Percentiles rank a stretch among this genome's conserved stretches.
Evolutionary conservation across 1,140 invertebrate species (phyloP).

Genomic region (Arion vulgaris): DNA sequence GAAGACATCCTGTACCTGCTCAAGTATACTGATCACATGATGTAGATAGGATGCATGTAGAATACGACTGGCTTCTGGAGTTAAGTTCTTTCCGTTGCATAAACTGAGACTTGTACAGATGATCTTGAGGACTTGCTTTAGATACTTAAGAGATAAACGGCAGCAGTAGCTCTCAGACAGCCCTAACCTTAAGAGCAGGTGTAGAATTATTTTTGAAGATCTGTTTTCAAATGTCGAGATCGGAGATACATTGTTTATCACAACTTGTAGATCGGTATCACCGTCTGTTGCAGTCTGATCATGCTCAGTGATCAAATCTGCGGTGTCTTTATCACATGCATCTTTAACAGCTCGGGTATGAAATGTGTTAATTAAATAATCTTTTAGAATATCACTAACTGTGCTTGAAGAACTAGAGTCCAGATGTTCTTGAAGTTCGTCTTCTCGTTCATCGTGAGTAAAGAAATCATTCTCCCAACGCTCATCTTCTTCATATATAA

Average conservation of each 20-base stretch:
- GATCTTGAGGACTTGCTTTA: neutral
- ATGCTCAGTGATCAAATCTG: neutral
- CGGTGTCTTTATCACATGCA: neutral
- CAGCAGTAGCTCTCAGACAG: neutral
- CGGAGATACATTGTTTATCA: neutral
- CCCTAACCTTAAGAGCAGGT: neutral
- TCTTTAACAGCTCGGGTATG: neutral
- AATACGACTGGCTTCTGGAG: slow-evolving; percentile 5
- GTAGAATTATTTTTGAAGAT: neutral
- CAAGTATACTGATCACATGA: neutral
- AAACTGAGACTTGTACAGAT: neutral
- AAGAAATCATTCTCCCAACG: neutral
- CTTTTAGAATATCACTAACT: neutral
- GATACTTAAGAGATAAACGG: neutral
- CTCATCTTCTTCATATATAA: slow-evolving; percentile 21
- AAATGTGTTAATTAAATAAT: slow-evolving; percentile 6
- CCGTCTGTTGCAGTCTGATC: neutral
- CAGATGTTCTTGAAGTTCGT: neutral
- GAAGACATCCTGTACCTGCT: slow-evolving; percentile 7
- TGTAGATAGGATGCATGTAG: neutral
- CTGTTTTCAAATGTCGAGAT: neutral
- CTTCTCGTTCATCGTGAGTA: neutral
- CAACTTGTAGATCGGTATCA: neutral
- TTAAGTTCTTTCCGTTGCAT: slow-evolving; percentile 20
- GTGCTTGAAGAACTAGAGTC: neutral